These are phyloP conservation scores for Noctua janthina DNA, from an alignment of 2,888 invertebrate genomes.

Conservation along the genomic window DNA sequence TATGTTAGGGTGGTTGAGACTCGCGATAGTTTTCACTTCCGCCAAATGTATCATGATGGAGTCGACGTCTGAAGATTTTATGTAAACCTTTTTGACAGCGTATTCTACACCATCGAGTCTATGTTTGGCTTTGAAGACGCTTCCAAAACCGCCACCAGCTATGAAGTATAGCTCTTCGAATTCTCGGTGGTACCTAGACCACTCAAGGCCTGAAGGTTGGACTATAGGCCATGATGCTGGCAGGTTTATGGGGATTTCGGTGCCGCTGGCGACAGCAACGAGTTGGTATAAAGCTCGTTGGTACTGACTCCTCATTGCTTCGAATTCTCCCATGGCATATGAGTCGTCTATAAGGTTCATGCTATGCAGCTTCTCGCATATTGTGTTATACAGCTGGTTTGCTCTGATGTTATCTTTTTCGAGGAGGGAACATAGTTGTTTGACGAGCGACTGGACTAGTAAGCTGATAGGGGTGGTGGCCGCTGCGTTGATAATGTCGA, in stretches of 20 bases:
- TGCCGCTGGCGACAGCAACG: conserved; percentile 90
- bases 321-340: conserved; percentile 93
- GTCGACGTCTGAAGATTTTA: conserved; percentile 91
- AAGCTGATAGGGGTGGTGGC: conserved; percentile 92
- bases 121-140: conserved; percentile 93
- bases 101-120: conserved; percentile 94
- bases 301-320: conserved; percentile 92
- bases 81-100: conserved; percentile 94
- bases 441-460: conserved; percentile 93
- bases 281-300: conserved; percentile 92
- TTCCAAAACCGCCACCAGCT: conserved; percentile 94
- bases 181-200: conserved; percentile 92
- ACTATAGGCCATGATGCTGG: conserved; percentile 89
- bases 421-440: conserved; percentile 92
- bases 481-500: conserved; percentile 82
- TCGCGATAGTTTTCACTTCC: conserved; percentile 95
- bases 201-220: conserved; percentile 88
- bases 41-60: conserved; percentile 92
- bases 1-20: conserved; percentile 94
- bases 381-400: conserved; percentile 91
- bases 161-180: conserved; percentile 93
- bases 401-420: conserved; percentile 91
- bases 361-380: conserved; percentile 92
- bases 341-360: conserved; percentile 93
- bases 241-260: conserved; percentile 87